These are phyloP conservation scores for Puffinus mauretanicus DNA, from an alignment of 2,113 vertebrate genomes.

Conservation along the genomic window DNA sequence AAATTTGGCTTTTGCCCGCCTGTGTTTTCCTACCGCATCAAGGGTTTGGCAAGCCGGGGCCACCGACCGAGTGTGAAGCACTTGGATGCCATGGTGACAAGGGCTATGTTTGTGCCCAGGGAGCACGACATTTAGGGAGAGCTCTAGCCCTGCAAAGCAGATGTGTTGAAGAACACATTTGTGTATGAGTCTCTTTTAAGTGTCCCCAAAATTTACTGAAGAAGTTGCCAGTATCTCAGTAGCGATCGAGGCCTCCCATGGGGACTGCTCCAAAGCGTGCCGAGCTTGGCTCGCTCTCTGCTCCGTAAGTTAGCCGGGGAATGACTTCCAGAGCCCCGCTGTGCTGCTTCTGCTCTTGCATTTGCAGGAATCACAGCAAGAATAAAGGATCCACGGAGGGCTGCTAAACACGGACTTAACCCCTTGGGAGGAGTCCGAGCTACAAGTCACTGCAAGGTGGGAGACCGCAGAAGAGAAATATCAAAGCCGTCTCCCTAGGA, in stretches of 20 bases:
- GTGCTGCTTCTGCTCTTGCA: slow-evolving; percentile 30
- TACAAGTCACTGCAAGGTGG: not conserved
- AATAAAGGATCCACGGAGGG: not conserved
- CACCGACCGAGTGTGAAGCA: not conserved
- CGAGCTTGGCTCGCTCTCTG: not conserved
- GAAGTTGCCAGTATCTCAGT: not conserved
- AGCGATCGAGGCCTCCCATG: not conserved
- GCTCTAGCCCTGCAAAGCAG: not conserved
- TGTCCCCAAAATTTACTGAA: not conserved
- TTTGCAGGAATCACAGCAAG: not conserved
- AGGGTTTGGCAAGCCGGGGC: not conserved
- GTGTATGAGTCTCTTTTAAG: slow-evolving; percentile 10
- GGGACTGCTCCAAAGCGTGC: not conserved
- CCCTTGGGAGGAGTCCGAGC: not conserved
- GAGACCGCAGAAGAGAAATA: not conserved
- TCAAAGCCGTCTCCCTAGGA: not conserved
- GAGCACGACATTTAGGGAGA: not conserved
- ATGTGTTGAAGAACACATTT: not conserved
- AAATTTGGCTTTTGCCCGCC: not conserved
- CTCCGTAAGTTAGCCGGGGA: not conserved
- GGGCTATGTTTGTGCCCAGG: not conserved
- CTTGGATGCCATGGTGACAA: not conserved
- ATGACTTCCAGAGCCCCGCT: slow-evolving; percentile 29
- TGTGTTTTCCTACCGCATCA: not conserved
- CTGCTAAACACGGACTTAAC: slow-evolving; percentile 19